Percentiles rank a stretch among this genome's conserved stretches.
phyloP scores from a whole-genome alignment of 2,888 invertebrate genomes.

The Dascillus cervinus region DNA sequence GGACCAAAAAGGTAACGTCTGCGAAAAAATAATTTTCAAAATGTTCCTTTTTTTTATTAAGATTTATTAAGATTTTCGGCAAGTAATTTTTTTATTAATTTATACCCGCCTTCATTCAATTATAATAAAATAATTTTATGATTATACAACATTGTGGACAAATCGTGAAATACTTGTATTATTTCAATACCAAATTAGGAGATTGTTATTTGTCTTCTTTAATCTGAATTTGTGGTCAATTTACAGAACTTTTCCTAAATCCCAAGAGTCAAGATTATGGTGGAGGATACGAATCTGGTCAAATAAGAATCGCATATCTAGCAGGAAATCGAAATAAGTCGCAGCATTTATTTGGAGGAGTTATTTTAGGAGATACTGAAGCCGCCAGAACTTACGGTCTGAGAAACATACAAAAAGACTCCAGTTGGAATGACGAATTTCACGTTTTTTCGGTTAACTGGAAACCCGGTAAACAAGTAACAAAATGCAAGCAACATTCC shows the following conservation, averaged over 20 bases:
- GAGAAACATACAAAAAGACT: slow-evolving; percentile 17
- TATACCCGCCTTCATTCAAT: too few relatives aligned
- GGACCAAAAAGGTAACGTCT: too few relatives aligned
- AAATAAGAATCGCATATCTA: slow-evolving; percentile 63
- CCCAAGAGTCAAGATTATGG: slow-evolving; percentile 59
- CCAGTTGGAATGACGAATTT: slow-evolving; percentile 45
- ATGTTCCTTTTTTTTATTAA: too few relatives aligned
- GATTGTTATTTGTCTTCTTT: too few relatives aligned
- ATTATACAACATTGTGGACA: too few relatives aligned
- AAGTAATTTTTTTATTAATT: too few relatives aligned
- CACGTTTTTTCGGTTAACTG: slow-evolving; percentile 52
- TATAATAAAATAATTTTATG: neutral
- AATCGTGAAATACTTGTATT: too few relatives aligned
- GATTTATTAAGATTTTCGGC: too few relatives aligned
- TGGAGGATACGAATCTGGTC: slow-evolving; percentile 53
- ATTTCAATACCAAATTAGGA: too few relatives aligned
- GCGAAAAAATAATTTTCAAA: too few relatives aligned
- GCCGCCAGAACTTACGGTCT: slow-evolving; percentile 30
- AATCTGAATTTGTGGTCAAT: neutral
- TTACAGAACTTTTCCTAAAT: slow-evolving; percentile 56
- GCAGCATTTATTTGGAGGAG: slow-evolving; percentile 20
- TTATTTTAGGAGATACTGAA: slow-evolving; percentile 27
- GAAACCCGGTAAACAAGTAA: slow-evolving; percentile 40
- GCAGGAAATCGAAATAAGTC: slow-evolving; percentile 50
- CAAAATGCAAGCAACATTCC: too few relatives aligned